Conservation (phyloP, 2,797 vertebrate species). For the Gymnodraco acuticeps region DNA sequence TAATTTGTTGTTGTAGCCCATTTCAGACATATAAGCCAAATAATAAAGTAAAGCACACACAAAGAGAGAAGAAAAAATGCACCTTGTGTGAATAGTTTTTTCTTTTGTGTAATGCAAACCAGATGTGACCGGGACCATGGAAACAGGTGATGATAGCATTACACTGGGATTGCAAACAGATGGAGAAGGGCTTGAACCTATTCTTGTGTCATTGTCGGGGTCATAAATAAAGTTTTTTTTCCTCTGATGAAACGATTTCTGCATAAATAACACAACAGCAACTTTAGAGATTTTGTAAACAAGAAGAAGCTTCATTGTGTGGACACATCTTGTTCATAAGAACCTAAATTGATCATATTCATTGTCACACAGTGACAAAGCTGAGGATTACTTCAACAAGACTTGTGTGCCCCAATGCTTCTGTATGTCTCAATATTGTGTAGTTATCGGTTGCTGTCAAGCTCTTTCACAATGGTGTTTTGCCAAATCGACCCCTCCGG, state of each 20-base stretch:
- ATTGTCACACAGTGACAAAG: conserved; percentile 26
- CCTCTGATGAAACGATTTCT: conserved; percentile 77
- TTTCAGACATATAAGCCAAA: conserved; percentile 90
- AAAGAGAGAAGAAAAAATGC: conserved; percentile 85
- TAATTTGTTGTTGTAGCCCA: conserved; percentile 87
- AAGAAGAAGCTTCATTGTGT: conserved; percentile 37
- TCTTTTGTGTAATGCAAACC: conserved; percentile 86
- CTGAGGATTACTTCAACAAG: conserved; percentile 14
- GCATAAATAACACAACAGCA: conserved; percentile 69
- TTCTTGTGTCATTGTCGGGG: conserved; percentile 85
- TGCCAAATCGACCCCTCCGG: conserved; percentile 35
- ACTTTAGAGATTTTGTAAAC: conserved; percentile 65
- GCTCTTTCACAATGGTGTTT: conserved; percentile 14
- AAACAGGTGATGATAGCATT: conserved; percentile 98
- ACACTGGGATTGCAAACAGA: conserved; percentile 90
- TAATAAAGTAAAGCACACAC: conserved; percentile 76
- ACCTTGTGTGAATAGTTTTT: conserved; percentile 90
- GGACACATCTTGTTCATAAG: conserved; percentile 38
- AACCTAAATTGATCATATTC: conserved; percentile 18
- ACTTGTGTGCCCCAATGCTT: conserved; percentile 15
- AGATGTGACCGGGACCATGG: conserved; percentile 91
- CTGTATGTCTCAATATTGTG: conserved; percentile 8
- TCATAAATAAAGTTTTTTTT: conserved; percentile 82
- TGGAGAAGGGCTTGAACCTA: conserved; percentile 89
- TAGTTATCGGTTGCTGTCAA: conserved; percentile 23